These are phyloP conservation scores for Aselliscus stoliczkanus DNA, from an alignment of 2,797 vertebrate species.

Conservation along the genomic window DNA sequence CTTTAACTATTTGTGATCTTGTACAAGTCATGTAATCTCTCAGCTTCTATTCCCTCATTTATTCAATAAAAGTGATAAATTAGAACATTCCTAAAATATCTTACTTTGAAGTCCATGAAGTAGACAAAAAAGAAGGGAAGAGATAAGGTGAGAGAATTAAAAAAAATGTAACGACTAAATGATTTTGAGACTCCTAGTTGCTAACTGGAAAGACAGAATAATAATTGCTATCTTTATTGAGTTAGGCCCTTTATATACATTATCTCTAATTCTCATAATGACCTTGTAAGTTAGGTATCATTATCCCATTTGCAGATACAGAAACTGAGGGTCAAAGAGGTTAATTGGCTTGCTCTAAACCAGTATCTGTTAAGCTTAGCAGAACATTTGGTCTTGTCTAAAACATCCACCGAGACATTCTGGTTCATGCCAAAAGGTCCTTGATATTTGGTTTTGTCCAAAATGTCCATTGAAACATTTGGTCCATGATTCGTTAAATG, in stretches of 20 bases:
- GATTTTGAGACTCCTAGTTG: neutral
- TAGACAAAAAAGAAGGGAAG: neutral
- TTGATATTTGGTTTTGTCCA: too few relatives aligned
- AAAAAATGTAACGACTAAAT: slow-evolving; percentile 21
- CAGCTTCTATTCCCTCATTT: neutral
- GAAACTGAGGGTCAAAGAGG: slow-evolving; percentile 26
- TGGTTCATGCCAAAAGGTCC: too few relatives aligned
- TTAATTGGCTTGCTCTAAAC: slow-evolving; percentile 34
- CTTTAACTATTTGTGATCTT: neutral
- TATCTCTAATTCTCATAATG: slow-evolving; percentile 23
- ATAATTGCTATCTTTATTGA: slow-evolving; percentile 8
- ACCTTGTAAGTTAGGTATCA: slow-evolving; percentile 31
- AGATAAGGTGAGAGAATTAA: neutral
- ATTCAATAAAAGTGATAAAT: slow-evolving; percentile 1
- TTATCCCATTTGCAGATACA: slow-evolving; percentile 26
- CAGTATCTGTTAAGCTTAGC: neutral
- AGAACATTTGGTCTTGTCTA: too few relatives aligned
- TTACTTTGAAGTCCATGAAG: slow-evolving; percentile 11
- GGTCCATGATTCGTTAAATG: too few relatives aligned
- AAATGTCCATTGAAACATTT: too few relatives aligned
- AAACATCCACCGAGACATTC: too few relatives aligned
- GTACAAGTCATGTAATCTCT: neutral
- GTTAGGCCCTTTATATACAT: slow-evolving; percentile 12
- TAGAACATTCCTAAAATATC: slow-evolving; percentile 3
- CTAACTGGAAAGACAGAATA: neutral